A percentile compares a stretch with the other conserved stretches of the same genome.
These are phyloP conservation scores for Laothoe populi DNA, from an alignment of 2,888 invertebrate genomes.

Conservation along the genomic window DNA sequence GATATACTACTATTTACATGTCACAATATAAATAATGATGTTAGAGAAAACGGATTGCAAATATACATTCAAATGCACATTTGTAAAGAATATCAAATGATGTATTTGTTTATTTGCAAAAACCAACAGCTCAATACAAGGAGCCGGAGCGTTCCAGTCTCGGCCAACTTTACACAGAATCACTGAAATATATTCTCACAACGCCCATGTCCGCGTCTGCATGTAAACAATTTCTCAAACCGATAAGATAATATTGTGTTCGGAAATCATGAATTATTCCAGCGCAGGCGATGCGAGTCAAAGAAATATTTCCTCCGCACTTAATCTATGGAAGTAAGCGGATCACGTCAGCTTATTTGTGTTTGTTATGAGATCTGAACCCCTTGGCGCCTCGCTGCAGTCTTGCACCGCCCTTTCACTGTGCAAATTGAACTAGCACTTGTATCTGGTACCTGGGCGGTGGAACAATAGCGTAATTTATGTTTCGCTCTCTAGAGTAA, in stretches of 20 bases:
- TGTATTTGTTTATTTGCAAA: constrained; percentile 47
- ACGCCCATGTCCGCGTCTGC: constrained; percentile 56
- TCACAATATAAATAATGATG: no score
- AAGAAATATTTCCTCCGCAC: constrained; percentile 66
- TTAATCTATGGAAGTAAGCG: constrained; percentile 80
- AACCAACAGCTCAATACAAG: constrained; percentile 56
- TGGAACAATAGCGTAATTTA: constrained; percentile 68
- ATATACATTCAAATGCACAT: background rate
- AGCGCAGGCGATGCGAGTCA: constrained; percentile 48
- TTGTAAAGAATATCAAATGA: background rate
- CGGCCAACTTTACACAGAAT: constrained; percentile 53
- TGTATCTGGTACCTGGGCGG: constrained; percentile 36
- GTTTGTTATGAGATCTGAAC: constrained; percentile 79
- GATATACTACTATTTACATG: no score
- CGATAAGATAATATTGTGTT: constrained; percentile 67
- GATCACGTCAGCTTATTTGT: constrained; percentile 83
- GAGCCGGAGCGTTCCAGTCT: constrained; percentile 51
- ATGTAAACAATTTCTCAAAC: constrained; percentile 68
- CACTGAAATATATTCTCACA: constrained; percentile 58
- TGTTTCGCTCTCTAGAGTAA: constrained; percentile 55
- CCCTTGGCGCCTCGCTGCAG: constrained; percentile 68
- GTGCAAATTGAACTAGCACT: constrained; percentile 57
- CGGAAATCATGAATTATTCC: constrained; percentile 67
- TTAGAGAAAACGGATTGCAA: background rate
- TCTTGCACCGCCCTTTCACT: constrained; percentile 57